Evolutionary conservation across 2,888 invertebrate species (phyloP), one percentile per base, ranked within the genome.

Genomic region (Enchytraeus crypticus): DNA sequence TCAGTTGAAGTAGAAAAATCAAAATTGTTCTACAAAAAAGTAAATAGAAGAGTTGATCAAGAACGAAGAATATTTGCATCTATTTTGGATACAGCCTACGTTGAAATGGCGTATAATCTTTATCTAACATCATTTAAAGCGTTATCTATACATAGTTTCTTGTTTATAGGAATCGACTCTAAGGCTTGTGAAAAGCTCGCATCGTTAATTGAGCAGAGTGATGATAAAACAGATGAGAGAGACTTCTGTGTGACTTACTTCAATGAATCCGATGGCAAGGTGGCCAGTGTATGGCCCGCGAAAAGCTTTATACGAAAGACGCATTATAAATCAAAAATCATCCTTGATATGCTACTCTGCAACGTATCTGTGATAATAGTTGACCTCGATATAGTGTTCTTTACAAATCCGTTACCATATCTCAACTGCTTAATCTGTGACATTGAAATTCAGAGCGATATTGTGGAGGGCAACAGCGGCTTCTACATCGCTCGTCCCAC

Each of bases 371-470:
- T 65, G 11, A 43, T 68, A 2, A 53, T 68, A 27, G 38, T 45
- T 2, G 68, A 68, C 53, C 57, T 68, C 26, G 68, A 68, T 49
- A 57, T 68, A 5, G 51, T 64, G 18, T 58, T 65, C 23, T 62
- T 68, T 51, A 58, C 61, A 51, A 57, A 68, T 53, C 68, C 68
- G 11, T 61, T 65, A 14, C 62, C 59, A 2, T 62, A 57, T 45
- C 55, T 66, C n/a, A 33, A 26, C 14, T 66, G 66, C 33, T 29
- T 8, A 27, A 58, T 57, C 14, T 68, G 66, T 43, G 67, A 67
- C 55, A 51, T 68, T 21, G 57, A 64, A 18, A 59, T 67, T 30
- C 61, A 61, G 51, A 60, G 51, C 49, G 66, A 68, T 38, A n/a
- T n/a, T n/a, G 8, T 5, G 8, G 32, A 58, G 51, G 51, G 53